These are phyloP conservation scores for Camelus bactrianus DNA, from an alignment of 2,113 vertebrate species.

Conservation along the genomic window DNA sequence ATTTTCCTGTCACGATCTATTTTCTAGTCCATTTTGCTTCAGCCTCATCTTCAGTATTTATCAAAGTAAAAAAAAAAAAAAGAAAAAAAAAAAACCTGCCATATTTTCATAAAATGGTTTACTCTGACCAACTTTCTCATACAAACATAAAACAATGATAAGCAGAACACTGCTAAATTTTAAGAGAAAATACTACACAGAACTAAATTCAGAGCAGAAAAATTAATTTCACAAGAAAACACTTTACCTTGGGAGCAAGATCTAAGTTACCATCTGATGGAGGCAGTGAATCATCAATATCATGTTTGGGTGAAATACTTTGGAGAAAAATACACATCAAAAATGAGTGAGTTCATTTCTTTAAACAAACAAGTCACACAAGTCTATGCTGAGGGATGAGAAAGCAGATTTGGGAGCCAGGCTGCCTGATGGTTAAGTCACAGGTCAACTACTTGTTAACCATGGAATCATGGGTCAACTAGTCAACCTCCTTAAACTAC, in stretches of 20 bases:
- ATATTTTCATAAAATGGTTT: slow-evolving; percentile 7
- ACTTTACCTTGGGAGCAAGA: slow-evolving; percentile 91
- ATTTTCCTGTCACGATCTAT: neutral
- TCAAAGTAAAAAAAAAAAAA: neutral
- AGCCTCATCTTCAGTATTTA: neutral
- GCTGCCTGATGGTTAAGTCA: neutral
- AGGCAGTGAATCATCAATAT: slow-evolving; percentile 90
- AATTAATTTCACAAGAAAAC: slow-evolving; percentile 21
- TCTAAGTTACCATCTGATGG: slow-evolving; percentile 92
- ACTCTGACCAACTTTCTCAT: neutral
- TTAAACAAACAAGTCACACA: neutral
- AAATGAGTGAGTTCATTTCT: slow-evolving; percentile 42
- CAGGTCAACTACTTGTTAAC: neutral
- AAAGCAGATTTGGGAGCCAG: neutral
- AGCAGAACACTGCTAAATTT: neutral
- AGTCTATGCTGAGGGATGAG: neutral
- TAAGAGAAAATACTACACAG: neutral
- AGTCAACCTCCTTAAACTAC: neutral
- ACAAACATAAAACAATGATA: slow-evolving; percentile 4
- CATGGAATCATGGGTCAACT: neutral
- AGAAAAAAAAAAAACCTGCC: neutral
- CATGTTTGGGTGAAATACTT: slow-evolving; percentile 85
- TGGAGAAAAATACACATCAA: slow-evolving; percentile 68
- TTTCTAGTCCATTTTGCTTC: neutral
- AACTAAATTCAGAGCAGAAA: slow-evolving; percentile 39